Evolutionary conservation across 2,113 vertebrate species (phyloP).

Genomic region (Psophia crepitans): DNA sequence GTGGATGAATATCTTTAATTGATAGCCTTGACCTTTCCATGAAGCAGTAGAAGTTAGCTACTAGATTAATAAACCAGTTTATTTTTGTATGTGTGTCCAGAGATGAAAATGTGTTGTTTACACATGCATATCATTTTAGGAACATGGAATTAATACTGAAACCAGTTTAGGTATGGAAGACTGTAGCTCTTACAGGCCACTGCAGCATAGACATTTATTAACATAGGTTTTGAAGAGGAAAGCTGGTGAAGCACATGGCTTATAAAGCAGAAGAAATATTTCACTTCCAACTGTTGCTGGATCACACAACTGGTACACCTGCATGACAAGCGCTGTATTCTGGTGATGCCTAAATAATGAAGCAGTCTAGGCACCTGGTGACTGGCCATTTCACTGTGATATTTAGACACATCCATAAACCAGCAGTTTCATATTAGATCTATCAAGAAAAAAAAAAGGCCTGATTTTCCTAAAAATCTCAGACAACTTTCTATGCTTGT

Average conservation of each 20-base stretch:
- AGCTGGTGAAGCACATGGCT: fast-evolving
- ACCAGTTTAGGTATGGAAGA: not conserved
- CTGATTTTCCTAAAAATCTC: not conserved
- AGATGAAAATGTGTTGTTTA: not conserved
- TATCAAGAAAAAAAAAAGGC: not conserved
- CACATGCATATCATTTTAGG: not conserved
- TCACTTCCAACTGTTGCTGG: not conserved
- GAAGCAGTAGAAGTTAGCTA: not conserved
- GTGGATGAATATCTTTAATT: not conserved
- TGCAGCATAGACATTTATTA: not conserved
- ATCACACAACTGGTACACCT: not conserved
- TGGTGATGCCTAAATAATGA: not conserved
- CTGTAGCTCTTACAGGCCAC: not conserved
- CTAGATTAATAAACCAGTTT: not conserved
- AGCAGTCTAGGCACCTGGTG: not conserved
- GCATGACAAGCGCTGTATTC: not conserved
- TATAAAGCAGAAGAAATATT: not conserved
- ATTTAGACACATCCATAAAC: not conserved
- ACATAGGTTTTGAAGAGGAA: not conserved
- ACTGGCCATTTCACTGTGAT: not conserved
- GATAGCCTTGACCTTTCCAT: not conserved
- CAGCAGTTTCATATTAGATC: not conserved
- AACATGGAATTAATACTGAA: not conserved
- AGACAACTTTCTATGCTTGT: not conserved
- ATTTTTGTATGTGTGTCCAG: not conserved